Percentiles rank a stretch among this genome's conserved stretches.
Conservation (phyloP, 2,113 vertebrate species). For the Speoplatyrhinus poulsoni region DNA sequence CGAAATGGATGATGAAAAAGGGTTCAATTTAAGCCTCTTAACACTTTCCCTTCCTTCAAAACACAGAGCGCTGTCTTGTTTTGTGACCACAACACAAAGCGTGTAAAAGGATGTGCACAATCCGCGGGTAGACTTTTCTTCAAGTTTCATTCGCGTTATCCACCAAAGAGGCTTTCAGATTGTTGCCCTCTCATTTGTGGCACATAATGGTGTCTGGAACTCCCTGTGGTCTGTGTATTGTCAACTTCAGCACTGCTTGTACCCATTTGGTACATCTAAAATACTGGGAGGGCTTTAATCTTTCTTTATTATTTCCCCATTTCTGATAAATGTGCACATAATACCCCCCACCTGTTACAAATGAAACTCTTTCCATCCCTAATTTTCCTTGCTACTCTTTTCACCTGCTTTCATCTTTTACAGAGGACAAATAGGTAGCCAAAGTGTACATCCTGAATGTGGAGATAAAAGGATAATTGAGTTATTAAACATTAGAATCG, state of each 20-base stretch:
- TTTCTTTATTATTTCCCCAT: slow-evolving; percentile 86
- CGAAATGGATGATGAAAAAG: slow-evolving; percentile 44
- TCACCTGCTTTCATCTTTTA: slow-evolving; percentile 80
- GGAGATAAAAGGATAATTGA: slow-evolving; percentile 80
- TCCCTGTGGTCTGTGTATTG: slow-evolving; percentile 69
- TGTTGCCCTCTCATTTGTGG: slow-evolving; percentile 69
- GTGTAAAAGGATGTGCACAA: slow-evolving; percentile 66
- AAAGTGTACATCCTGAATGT: slow-evolving; percentile 62
- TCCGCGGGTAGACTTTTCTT: slow-evolving; percentile 62
- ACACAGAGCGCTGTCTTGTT: slow-evolving; percentile 68
- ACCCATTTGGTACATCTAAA: slow-evolving; percentile 78
- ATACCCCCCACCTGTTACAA: slow-evolving; percentile 70
- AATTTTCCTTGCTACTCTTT: slow-evolving; percentile 60
- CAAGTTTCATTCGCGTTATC: slow-evolving; percentile 61
- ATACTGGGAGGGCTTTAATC: slow-evolving; percentile 83
- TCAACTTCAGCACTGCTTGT: slow-evolving; percentile 70
- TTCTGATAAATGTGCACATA: slow-evolving; percentile 81
- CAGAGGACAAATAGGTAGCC: slow-evolving; percentile 62
- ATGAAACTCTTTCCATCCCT: slow-evolving; percentile 75
- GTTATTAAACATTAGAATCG: slow-evolving; percentile 76
- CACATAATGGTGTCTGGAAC: slow-evolving; percentile 76
- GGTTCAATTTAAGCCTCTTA: slow-evolving; percentile 52
- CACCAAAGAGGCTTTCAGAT: slow-evolving; percentile 71
- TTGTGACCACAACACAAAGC: slow-evolving; percentile 58
- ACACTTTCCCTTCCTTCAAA: slow-evolving; percentile 57